Evolutionary conservation across 1,140 invertebrate genomes (phyloP).

Genomic region (Linepithema humile): DNA sequence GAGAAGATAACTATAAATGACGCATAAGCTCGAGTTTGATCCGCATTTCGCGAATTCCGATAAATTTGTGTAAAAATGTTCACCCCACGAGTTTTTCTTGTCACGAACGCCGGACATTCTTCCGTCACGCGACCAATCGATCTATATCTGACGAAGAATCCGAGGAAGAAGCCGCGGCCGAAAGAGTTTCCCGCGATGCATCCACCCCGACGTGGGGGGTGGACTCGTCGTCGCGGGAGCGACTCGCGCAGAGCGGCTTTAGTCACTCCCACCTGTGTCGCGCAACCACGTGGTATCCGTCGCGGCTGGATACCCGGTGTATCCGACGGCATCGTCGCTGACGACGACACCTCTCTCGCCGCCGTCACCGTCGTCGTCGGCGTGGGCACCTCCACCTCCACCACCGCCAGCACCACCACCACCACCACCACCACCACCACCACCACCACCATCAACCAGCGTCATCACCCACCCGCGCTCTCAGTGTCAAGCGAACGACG

Average conservation of each 20-base stretch:
- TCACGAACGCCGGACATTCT: too few relatives aligned
- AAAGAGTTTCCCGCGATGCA: background rate
- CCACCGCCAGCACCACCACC: constrained; percentile 42
- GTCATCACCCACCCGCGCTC: constrained; percentile 41
- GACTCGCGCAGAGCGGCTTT: constrained; percentile 76
- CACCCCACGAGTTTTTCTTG: too few relatives aligned
- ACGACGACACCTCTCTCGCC: constrained; percentile 66
- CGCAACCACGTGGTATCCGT: constrained; percentile 79
- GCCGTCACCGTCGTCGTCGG: constrained; percentile 61
- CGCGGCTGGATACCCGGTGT: constrained; percentile 64
- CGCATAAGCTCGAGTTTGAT: too few relatives aligned
- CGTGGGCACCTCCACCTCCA: constrained; percentile 43
- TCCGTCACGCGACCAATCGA: background rate
- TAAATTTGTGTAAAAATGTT: too few relatives aligned
- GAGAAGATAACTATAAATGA: too few relatives aligned
- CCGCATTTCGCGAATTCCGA: background rate
- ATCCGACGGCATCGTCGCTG: constrained; percentile 70
- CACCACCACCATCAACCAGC: constrained; percentile 40
- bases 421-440: constrained; percentile 20
- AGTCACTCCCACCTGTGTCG: constrained; percentile 84
- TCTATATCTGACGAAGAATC: background rate
- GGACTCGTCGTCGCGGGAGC: constrained; percentile 50
- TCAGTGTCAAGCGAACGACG: constrained; percentile 61
- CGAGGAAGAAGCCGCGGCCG: background rate
- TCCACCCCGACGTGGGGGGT: constrained; percentile 47